Evolutionary conservation across 2,113 vertebrate species (phyloP).

Genomic region (Gymnocephalus cernua): DNA sequence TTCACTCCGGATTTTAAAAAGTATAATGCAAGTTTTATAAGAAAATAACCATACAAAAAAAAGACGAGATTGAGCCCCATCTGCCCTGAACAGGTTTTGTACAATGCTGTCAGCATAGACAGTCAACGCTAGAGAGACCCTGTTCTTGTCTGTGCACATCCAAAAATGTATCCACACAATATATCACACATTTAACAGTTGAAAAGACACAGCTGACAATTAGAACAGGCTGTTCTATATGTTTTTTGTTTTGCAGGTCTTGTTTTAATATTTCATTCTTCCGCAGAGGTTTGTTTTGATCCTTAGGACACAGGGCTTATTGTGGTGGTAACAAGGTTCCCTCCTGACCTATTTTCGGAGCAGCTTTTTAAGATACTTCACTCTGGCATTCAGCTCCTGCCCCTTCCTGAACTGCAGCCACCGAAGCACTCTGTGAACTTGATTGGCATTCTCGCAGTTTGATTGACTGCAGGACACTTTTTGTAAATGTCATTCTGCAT

Average conservation of each 20-base stretch:
- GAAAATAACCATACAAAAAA: not conserved
- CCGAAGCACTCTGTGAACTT: constrained; percentile 59
- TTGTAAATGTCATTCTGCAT: constrained; percentile 60
- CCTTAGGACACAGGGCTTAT: constrained; percentile 48
- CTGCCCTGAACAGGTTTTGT: not conserved
- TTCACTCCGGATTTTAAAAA: not conserved
- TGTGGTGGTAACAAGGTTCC: constrained; percentile 52
- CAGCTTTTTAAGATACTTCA: constrained; percentile 48
- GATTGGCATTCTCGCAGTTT: constrained; percentile 55
- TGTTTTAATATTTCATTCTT: constrained; percentile 7
- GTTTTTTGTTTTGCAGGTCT: not conserved
- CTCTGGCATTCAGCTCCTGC: constrained; percentile 52
- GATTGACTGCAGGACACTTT: constrained; percentile 66
- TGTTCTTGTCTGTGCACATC: not conserved
- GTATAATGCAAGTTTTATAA: not conserved
- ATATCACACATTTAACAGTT: not conserved
- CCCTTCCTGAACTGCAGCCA: constrained; percentile 49
- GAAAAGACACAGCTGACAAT: constrained; percentile 1
- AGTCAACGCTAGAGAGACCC: not conserved
- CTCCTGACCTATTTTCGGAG: constrained; percentile 66
- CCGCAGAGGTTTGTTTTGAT: constrained; percentile 42
- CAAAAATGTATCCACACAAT: not conserved
- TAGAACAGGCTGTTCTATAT: not conserved
- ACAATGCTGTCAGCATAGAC: constrained; percentile 3
- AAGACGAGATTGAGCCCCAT: not conserved